Evolutionary conservation across 2,797 vertebrate species (phyloP).

Genomic region (Falco novaeseelandiae): DNA sequence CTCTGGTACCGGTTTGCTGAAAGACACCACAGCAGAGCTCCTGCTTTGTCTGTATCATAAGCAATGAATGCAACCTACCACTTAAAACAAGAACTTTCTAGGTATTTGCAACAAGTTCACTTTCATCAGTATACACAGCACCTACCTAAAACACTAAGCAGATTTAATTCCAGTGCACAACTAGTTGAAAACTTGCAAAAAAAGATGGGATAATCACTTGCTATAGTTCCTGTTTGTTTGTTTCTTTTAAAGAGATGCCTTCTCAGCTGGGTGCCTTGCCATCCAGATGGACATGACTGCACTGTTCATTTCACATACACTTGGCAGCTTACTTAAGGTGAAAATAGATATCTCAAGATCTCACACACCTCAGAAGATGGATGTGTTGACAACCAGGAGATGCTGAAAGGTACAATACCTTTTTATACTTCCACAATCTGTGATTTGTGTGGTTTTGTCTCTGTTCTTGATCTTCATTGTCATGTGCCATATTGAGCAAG

Average conservation of each 20-base stretch:
- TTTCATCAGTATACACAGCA: not conserved
- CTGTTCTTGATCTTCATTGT: constrained; percentile 9
- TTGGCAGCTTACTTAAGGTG: constrained; percentile 32
- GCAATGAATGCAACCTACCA: not conserved
- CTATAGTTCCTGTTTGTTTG: not conserved
- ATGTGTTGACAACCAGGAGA: constrained; percentile 22
- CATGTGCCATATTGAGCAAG: not conserved
- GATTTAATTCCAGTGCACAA: not conserved
- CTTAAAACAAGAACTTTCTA: not conserved
- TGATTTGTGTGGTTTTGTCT: not conserved
- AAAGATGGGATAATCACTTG: not conserved
- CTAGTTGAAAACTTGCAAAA: not conserved
- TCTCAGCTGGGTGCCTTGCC: not conserved
- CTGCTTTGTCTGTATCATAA: not conserved
- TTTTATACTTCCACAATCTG: constrained; percentile 2
- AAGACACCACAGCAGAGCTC: not conserved
- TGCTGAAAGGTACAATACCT: constrained; percentile 10
- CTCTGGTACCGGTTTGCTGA: not conserved
- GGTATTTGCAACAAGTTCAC: not conserved
- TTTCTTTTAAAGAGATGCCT: not conserved
- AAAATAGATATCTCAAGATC: constrained; percentile 19
- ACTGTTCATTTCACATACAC: not conserved
- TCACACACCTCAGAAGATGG: not conserved
- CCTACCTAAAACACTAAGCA: not conserved
- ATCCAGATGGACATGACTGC: not conserved